A percentile compares a stretch with the other conserved stretches of the same genome.
phyloP scores from a whole-genome alignment of 2,888 invertebrate species.

The Lobophora halterata region DNA sequence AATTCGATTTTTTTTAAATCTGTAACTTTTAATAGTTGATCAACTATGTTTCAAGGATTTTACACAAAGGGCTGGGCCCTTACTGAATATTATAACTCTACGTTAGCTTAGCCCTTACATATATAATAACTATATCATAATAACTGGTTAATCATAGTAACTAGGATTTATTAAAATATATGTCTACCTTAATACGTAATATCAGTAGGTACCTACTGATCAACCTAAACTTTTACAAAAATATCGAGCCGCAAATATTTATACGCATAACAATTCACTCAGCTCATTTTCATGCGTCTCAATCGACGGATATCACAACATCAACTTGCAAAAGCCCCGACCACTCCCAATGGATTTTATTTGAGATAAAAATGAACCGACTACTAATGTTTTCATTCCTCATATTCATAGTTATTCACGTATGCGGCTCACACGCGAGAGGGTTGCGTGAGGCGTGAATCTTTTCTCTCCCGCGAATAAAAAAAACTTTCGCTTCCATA shows the following conservation, averaged over 20 bases:
- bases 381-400: conserved; percentile 58
- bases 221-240: conserved; percentile 15
- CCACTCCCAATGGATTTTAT: conserved; percentile 43
- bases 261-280: conserved; percentile 26
- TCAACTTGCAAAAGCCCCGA: conserved; percentile 36
- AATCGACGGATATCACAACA: conserved; percentile 35
- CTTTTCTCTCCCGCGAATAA: conserved; percentile 73
- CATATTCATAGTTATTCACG: conserved; percentile 57
- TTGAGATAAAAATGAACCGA: conserved; percentile 50
- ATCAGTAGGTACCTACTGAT: too few relatives aligned
- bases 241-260: conserved; percentile 16
- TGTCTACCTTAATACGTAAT: too few relatives aligned
- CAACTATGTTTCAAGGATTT: too few relatives aligned
- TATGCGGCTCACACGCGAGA: conserved; percentile 59
- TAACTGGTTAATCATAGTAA: too few relatives aligned
- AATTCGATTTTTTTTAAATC: too few relatives aligned
- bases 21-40: too few relatives aligned
- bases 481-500: conserved; percentile 72
- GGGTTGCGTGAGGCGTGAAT: conserved; percentile 59
- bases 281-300: conserved; percentile 33
- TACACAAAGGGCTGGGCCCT: too few relatives aligned
- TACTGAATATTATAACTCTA: too few relatives aligned
- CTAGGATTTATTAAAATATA: too few relatives aligned
- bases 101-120: too few relatives aligned
- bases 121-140: too few relatives aligned